These are phyloP conservation scores for Sarcoramphus papa DNA, from an alignment of 2,797 vertebrate genomes.

Conservation along the genomic window DNA sequence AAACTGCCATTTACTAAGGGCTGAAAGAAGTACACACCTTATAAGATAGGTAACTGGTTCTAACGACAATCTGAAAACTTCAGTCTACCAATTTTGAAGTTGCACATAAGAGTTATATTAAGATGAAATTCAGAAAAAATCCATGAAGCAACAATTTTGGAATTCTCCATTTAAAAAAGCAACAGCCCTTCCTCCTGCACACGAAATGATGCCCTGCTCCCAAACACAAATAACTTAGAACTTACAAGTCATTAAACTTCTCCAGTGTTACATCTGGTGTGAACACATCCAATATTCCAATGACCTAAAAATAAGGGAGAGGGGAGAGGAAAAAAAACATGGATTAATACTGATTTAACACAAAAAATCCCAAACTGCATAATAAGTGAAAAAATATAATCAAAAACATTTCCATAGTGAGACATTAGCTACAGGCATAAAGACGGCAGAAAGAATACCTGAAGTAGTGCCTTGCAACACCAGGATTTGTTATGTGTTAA, in stretches of 20 bases:
- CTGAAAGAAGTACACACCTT: background rate
- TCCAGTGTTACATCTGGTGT: conserved; percentile 90
- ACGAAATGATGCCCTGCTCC: background rate
- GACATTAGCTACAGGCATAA: background rate
- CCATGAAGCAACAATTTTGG: background rate
- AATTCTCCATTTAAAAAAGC: background rate
- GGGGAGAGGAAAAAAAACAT: background rate
- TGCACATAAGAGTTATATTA: background rate
- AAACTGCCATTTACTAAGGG: background rate
- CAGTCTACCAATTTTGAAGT: background rate
- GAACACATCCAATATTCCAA: conserved; percentile 94
- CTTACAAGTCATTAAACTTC: conserved; percentile 94
- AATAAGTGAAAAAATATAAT: background rate
- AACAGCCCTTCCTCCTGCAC: background rate
- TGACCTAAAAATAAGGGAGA: conserved; percentile 79
- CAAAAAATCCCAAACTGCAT: background rate
- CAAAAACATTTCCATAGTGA: background rate
- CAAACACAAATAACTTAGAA: conserved; percentile 2
- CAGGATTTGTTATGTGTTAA: background rate
- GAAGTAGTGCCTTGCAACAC: background rate
- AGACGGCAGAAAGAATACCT: background rate
- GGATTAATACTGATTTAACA: background rate
- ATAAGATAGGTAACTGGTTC: background rate
- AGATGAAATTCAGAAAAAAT: background rate
- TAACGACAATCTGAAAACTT: background rate